Base-by-base conservation (phyloP, 2,113 vertebrate genomes). In the Rhodinocichla rosea region DNA sequence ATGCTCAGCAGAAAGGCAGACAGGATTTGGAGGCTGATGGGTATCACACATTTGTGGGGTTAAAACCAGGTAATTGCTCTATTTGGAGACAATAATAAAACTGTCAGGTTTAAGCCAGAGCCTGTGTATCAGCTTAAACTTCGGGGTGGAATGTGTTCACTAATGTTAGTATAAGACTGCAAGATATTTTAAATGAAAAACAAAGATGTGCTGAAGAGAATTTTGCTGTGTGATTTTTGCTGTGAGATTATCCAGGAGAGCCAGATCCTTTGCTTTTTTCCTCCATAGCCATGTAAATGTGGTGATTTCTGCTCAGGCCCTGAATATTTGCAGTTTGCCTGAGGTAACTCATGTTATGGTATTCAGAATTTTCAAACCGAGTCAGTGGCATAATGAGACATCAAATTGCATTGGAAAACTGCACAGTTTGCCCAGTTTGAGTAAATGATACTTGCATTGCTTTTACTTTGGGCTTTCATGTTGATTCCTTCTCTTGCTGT, bases 191-290 rank as follows among this genome's bases (percentile, higher is more conserved):
- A 37, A 82, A 37, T 37, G 1, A 22, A n/a, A 90, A 45, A 16
- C 0, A 2, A 44, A 60, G 26, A 19, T 17, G 5, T 26, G 3
- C 8, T 1, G n/a, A 22, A 32, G 59, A 55, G 11, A 15, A 62
- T 83, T 56, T 45, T 50, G 22, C 45, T 75, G 23, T 60, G 47
- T n/a, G n/a, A 65, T 67, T 84, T 55, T 47, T 52, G 23, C 47
- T 76, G 17, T 63, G 44, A 65, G 9, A 28, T 69, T 50, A 52
- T 87, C 11, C 23, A 15, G 19, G 15, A 55, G 55, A 62, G 37
- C 28, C 9, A 30, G 9, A 1, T 32, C 12, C 27, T 70, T 82
- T 47, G 27, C 7, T 39, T 62, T 68, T 92, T 78, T 18, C 33
- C 23, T 78, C 64, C 4, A 4, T 5, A 64, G 21, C 22, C 4